These are phyloP conservation scores for Sarcophaga variegata DNA, from an alignment of 2,888 invertebrate genomes.

Conservation along the genomic window DNA sequence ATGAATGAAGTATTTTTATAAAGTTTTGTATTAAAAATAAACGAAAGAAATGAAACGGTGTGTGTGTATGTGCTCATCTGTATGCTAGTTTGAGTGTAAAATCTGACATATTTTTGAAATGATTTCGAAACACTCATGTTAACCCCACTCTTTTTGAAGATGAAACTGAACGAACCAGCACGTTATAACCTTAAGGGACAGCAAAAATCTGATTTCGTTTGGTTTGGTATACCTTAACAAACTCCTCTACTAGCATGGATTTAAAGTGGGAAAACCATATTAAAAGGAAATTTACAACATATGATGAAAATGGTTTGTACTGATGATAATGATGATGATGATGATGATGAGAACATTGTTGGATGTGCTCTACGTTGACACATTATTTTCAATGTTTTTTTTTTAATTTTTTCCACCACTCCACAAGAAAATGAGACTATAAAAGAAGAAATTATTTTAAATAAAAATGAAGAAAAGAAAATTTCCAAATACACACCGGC, in stretches of 20 bases:
- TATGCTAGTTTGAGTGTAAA: conserved; percentile 34
- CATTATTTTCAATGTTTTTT: conserved; percentile 27
- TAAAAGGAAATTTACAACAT: conserved; percentile 54
- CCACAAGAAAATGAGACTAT: no score
- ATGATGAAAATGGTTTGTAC: conserved; percentile 72
- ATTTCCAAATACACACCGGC: no score
- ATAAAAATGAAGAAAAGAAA: no score
- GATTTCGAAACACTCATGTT: conserved; percentile 55
- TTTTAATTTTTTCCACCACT: neutral
- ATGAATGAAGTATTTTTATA: conserved; percentile 42
- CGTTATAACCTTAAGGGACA: conserved; percentile 59
- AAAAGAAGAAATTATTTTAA: no score
- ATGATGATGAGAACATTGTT: conserved; percentile 35
- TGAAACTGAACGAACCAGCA: conserved; percentile 3
- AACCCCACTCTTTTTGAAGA: conserved; percentile 47
- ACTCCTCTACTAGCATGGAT: neutral
- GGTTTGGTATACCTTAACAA: neutral
- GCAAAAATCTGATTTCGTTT: neutral
- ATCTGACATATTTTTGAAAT: conserved; percentile 62
- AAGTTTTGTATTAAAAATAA: conserved; percentile 47
- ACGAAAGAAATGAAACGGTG: neutral
- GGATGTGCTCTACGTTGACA: conserved; percentile 47
- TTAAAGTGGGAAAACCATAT: conserved; percentile 4
- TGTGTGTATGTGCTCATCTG: neutral
- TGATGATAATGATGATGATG: conserved; percentile 32